Base-by-base conservation (phyloP, 1,140 invertebrate genomes). In the Branchinecta lynchi region DNA sequence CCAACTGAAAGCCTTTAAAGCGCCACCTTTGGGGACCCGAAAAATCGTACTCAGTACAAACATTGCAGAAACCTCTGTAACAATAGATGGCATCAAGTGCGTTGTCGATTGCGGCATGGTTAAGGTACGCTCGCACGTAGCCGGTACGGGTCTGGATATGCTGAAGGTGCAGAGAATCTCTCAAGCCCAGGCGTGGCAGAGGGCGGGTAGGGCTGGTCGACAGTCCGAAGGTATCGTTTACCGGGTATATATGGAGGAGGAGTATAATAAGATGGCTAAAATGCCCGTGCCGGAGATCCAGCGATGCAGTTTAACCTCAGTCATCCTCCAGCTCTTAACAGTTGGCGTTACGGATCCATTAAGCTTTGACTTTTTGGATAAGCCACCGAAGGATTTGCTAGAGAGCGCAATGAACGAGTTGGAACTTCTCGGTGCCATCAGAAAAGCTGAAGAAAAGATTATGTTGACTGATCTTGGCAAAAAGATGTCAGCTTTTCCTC, bases 1-100 rank as follows among this genome's bases (percentile, higher is more conserved):
- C 73, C 92, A 95, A 79, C 77, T 91, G 72, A 85, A 87, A 74
- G 90, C 88, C 10, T 92, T 94, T 76, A 80, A 84, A 72, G 80
- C 84, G 7, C 82, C 86, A 3, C 81, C 85, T 12, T 74, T 78
- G 12, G 87, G 85, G 69, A 82, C 82, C 32, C 80, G 96, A 46
- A 97, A 97, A 81, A 86, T 99, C 15, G 87, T 99, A 72, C 79
- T 98, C 67, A 86, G 93, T n/a, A 99, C 96, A 32, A 99, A 99
- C 78, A 92, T 99, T 71, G 96, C 96, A 6, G 96, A 97, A 81
- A 96, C 94, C 1, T 96, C 93, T 7, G 84, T 99, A 3, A 99
- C 96, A 0, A 98, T 99, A 43, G 69, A 73, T 44, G 92, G 92
- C 21, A 92, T 99, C 71, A 87, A 89, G 74, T 91, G 87, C 80